A percentile compares a stretch with the other conserved stretches of the same genome.
phyloP scores from a whole-genome alignment of 2,888 invertebrate species.

The Timema podura region DNA sequence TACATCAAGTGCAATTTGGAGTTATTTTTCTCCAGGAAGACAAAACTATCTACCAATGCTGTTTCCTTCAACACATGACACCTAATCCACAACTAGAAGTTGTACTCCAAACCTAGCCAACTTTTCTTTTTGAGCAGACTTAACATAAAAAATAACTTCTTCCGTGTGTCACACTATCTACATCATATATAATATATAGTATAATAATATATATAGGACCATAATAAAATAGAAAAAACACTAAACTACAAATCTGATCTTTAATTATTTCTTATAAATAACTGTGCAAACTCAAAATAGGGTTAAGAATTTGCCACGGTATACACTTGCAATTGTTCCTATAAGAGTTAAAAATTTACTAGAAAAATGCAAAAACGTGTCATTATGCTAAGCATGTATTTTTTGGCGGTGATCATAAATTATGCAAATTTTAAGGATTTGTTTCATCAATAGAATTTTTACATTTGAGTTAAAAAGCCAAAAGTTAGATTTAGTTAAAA shows the following conservation, averaged over 20 bases:
- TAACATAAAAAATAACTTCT: slow-evolving; percentile 39
- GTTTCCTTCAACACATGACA: slow-evolving; percentile 14
- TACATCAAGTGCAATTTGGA: slow-evolving; percentile 24
- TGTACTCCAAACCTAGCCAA: slow-evolving; percentile 12
- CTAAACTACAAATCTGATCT: slow-evolving; percentile 33
- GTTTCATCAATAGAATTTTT: neutral
- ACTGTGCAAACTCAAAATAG: slow-evolving; percentile 33
- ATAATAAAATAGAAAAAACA: slow-evolving; percentile 40
- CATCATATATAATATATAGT: slow-evolving; percentile 37
- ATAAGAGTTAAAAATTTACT: slow-evolving; percentile 30
- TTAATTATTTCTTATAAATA: slow-evolving; percentile 27
- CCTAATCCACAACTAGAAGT: slow-evolving; percentile 21
- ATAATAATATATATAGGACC: slow-evolving; percentile 38
- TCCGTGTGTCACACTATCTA: slow-evolving; percentile 36
- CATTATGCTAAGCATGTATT: slow-evolving; percentile 31
- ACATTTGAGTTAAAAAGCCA: too few relatives aligned
- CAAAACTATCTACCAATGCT: slow-evolving; percentile 16
- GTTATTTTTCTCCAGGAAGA: slow-evolving; percentile 26
- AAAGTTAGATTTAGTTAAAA: too few relatives aligned
- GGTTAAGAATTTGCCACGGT: slow-evolving; percentile 33
- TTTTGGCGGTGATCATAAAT: slow-evolving; percentile 28
- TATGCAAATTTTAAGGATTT: slow-evolving; percentile 18
- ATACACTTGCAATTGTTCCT: slow-evolving; percentile 33
- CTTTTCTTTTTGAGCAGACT: slow-evolving; percentile 36
- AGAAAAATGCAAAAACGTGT: slow-evolving; percentile 34